phyloP scores from a whole-genome alignment of 1,140 invertebrate genomes.

The Scaptomyza montana region DNA sequence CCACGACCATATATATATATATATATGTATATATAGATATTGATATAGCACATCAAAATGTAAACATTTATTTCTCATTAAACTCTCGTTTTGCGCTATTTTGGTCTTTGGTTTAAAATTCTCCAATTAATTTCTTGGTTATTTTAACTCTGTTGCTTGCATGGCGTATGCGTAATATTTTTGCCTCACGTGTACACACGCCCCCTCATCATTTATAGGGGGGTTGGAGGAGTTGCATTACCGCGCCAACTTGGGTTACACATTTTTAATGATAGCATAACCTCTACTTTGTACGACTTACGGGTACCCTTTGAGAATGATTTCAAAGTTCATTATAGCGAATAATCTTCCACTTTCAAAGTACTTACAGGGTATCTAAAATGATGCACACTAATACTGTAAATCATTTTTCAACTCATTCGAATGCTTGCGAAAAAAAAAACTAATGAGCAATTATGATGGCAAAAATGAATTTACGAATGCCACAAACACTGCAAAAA shows the following conservation, averaged over 20 bases:
- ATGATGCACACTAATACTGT: conserved; percentile 37
- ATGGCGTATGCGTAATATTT: conserved; percentile 73
- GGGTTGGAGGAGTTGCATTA: not conserved
- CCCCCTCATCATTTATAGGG: conserved; percentile 6
- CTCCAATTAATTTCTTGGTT: conserved; percentile 64
- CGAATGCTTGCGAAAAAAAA: no score
- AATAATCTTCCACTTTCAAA: no score
- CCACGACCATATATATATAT: not conserved
- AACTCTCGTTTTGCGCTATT: not conserved
- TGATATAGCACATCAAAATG: not conserved
- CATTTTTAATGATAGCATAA: no score
- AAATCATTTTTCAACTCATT: conserved; percentile 78
- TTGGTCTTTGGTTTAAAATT: conserved; percentile 8
- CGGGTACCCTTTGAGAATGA: no score
- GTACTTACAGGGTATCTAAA: conserved; percentile 25
- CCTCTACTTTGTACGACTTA: not conserved
- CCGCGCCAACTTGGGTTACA: conserved; percentile 14
- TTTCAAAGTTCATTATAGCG: no score
- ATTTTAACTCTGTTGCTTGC: conserved; percentile 51
- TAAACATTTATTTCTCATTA: conserved; percentile 21
- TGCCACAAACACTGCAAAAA: conserved; percentile 24
- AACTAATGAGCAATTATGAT: conserved; percentile 70
- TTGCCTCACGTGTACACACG: conserved; percentile 32
- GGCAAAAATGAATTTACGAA: conserved; percentile 65
- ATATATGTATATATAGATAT: not conserved